Base-by-base conservation (phyloP, 53 echinoderm and acorn worm species). In the Echinarachnius parma region DNA sequence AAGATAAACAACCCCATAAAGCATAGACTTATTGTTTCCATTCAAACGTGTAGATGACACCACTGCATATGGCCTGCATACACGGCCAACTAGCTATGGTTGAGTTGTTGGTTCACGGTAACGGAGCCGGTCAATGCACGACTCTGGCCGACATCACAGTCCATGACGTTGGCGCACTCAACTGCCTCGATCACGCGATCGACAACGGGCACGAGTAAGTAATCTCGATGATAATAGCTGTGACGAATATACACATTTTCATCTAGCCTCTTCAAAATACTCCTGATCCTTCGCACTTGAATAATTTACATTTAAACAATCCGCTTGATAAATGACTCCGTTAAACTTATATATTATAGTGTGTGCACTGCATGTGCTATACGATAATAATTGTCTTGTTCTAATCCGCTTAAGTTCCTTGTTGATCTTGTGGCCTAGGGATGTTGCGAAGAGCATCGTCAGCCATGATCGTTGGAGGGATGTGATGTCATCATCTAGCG, bases 401-500 rank as follows among this genome's bases (percentile, higher is more conserved):
- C n/a, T n/a, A n/a, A n/a, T n/a, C n/a, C n/a, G n/a, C n/a, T n/a
- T n/a, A n/a, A n/a, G n/a, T n/a, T n/a, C n/a, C n/a, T n/a, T n/a
- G n/a, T n/a, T 25, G 10, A 0, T 18, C 24, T 25, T 16, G 1
- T 62, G 18, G 4, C 29, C 57, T 26, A 63, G 64, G 31, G 10
- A 27, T 9, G 65, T 53, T 37, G 57, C 74, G 2, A 56, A 10
- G 27, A 39, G 55, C 33, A 72, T 72, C 27, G 8, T 72, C 24
- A 56, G 37, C 2, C 74, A 72, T n/a, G 1, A 27, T n/a, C 22
- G 46, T 56, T 72, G 74, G 74, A 1, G 26, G 20, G 74, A 72
- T 37, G 56, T 72, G 24, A 27, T 72, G 74, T 72, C 74, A 9
- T 71, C 78, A 13, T 72, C 78, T 28, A 87, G 87, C 48, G n/a